Conservation (phyloP, 2,113 vertebrate species). For the Chaetodon trifascialis region DNA sequence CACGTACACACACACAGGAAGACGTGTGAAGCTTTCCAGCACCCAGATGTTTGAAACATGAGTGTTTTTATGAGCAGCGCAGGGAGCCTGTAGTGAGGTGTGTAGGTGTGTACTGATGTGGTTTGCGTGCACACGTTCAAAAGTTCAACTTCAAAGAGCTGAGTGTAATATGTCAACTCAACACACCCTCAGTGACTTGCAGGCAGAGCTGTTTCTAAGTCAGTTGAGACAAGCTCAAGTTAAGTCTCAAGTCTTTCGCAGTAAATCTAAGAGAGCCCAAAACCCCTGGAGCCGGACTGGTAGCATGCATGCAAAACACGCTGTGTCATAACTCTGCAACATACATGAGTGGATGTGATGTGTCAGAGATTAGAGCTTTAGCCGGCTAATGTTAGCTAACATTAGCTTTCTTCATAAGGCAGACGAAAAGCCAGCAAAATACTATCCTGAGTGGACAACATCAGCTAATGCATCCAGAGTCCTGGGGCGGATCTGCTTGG, state of each 20-base stretch:
- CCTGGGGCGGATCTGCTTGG: too few species aligned
- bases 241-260: neutral
- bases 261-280: neutral
- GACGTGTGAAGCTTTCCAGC: conserved; percentile 69
- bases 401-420: too few species aligned
- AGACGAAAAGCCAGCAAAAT: too few species aligned
- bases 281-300: neutral
- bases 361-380: neutral
- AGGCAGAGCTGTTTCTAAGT: conserved; percentile 34
- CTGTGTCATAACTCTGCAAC: neutral
- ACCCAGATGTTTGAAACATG: conserved; percentile 81
- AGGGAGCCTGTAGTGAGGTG: conserved; percentile 56
- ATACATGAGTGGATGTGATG: neutral
- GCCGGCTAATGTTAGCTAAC: too few species aligned
- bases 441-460: too few species aligned
- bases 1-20: conserved; percentile 41
- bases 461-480: too few species aligned
- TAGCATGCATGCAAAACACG: neutral
- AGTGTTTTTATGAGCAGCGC: conserved; percentile 68
- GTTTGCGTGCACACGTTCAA: conserved; percentile 49
- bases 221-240: conserved; percentile 13
- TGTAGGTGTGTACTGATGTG: conserved; percentile 41
- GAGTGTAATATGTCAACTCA: conserved; percentile 42
- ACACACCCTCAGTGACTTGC: conserved; percentile 25
- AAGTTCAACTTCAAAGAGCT: conserved; percentile 72